Evolutionary conservation across 2,888 invertebrate species (phyloP).

Genomic region (Tachina fera): DNA sequence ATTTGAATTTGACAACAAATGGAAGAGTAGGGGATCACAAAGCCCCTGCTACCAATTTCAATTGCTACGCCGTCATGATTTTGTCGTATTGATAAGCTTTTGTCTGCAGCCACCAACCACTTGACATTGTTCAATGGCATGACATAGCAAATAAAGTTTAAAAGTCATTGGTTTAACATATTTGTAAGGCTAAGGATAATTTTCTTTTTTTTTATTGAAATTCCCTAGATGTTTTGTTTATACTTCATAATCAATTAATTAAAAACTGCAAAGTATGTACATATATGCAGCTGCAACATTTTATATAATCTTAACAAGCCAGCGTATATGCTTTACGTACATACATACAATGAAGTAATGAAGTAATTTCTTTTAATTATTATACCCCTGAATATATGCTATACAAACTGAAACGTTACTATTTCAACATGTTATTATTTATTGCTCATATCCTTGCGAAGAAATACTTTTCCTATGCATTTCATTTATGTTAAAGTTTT

Average conservation of each 20-base stretch:
- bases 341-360: slow-evolving; percentile 59
- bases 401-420: slow-evolving; percentile 36
- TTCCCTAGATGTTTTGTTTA: background rate
- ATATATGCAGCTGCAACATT: slow-evolving; percentile 29
- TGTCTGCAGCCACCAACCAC: slow-evolving; percentile 74
- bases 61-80: slow-evolving; percentile 62
- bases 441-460: slow-evolving; percentile 46
- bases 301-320: slow-evolving; percentile 43
- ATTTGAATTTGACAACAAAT: slow-evolving; percentile 54
- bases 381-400: slow-evolving; percentile 64
- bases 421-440: slow-evolving; percentile 57
- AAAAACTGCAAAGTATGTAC: slow-evolving; percentile 49
- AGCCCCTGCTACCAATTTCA: slow-evolving; percentile 57
- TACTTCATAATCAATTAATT: slow-evolving; percentile 63
- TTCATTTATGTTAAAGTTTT: slow-evolving; percentile 19
- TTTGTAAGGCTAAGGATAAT: slow-evolving; percentile 20
- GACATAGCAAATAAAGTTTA: slow-evolving; percentile 1
- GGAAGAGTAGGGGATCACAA: background rate
- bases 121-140: slow-evolving; percentile 73
- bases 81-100: slow-evolving; percentile 67
- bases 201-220: slow-evolving; percentile 1
- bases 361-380: slow-evolving; percentile 70
- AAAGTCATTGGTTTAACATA: slow-evolving; percentile 57
- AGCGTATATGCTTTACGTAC: slow-evolving; percentile 33
- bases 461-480: background rate